phyloP scores from a whole-genome alignment of 1,140 invertebrate genomes.

The Leguminivora glycinivorella region DNA sequence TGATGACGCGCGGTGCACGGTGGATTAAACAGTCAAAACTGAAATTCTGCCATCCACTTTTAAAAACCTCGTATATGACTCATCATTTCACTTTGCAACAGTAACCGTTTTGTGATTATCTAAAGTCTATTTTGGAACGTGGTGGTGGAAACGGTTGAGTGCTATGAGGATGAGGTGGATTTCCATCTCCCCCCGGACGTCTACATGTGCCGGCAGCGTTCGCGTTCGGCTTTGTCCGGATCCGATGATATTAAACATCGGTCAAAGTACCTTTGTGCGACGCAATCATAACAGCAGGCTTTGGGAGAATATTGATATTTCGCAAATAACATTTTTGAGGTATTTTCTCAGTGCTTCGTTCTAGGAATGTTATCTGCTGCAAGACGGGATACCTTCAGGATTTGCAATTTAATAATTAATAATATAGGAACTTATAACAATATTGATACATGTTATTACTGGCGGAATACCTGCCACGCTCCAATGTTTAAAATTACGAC shows the following conservation, averaged over 20 bases:
- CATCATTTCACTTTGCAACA: background rate
- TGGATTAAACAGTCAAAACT: conserved; percentile 21
- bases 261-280: background rate
- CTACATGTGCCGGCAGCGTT: conserved; percentile 13
- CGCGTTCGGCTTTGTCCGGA: background rate
- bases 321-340: no score
- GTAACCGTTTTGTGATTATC: background rate
- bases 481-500: no score
- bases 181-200: background rate
- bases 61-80: background rate
- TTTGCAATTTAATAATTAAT: no score
- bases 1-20: conserved; percentile 13
- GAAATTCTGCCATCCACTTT: conserved; percentile 1
- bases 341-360: no score
- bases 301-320: background rate
- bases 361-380: no score
- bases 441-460: no score
- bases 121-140: background rate
- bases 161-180: background rate
- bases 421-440: no score
- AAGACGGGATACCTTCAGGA: no score
- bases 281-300: background rate
- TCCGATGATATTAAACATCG: conserved; percentile 21
- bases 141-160: background rate
- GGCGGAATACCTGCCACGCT: no score